A percentile compares a stretch with the other conserved stretches of the same genome.
Evolutionary conservation across 2,797 vertebrate genomes (phyloP).

Genomic region (Bovichtus variegatus): DNA sequence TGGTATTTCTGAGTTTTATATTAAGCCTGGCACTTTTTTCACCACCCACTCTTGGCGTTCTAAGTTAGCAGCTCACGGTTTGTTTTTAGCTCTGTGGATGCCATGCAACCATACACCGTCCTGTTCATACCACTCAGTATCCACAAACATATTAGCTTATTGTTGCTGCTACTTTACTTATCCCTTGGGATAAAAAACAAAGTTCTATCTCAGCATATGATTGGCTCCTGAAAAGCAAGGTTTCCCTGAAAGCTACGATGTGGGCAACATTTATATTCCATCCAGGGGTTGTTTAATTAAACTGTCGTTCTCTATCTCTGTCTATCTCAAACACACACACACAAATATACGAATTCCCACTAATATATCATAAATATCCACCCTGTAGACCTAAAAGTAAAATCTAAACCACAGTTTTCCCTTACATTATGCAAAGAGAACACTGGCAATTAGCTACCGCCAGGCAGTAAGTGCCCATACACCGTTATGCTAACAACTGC

Average conservation of each 20-base stretch:
- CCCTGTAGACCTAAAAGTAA: conserved; percentile 53
- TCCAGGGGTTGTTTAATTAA: neutral
- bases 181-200: neutral
- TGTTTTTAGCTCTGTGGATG: conserved; percentile 48
- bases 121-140: conserved; percentile 16
- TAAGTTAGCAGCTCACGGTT: conserved; percentile 55
- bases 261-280: conserved; percentile 7
- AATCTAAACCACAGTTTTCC: conserved; percentile 62
- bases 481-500: conserved; percentile 63
- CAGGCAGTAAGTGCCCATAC: conserved; percentile 69
- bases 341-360: conserved; percentile 36
- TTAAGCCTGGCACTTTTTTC: conserved; percentile 66
- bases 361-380: conserved; percentile 53
- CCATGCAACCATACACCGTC: conserved; percentile 26
- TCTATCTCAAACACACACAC: conserved; percentile 14
- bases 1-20: conserved; percentile 75
- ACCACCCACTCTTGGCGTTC: conserved; percentile 69
- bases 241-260: conserved; percentile 10
- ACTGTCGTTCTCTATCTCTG: neutral
- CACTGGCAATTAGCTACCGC: conserved; percentile 72
- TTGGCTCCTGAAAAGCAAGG: conserved; percentile 1
- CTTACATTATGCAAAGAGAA: conserved; percentile 67
- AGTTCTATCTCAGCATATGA: conserved; percentile 2
- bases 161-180: neutral
- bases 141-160: conserved; percentile 9